A percentile compares a stretch with the other conserved stretches of the same genome.
Conservation (phyloP, 1,140 invertebrate genomes). For the Neotoxoptera formosana region DNA sequence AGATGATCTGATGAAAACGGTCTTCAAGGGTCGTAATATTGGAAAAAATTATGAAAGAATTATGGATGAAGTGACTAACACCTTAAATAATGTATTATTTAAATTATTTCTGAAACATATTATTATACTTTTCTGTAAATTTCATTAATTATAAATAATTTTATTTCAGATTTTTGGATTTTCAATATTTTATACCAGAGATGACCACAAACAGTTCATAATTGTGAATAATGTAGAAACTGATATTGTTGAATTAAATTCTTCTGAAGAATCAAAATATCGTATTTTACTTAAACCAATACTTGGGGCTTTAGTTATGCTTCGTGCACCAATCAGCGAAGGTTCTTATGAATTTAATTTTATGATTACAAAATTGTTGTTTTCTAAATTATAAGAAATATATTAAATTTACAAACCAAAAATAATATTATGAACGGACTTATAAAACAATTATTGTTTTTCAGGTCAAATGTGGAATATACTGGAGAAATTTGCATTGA, state of each 20-base stretch:
- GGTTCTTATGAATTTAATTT: conserved; percentile 19
- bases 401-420: background rate
- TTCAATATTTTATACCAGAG: conserved; percentile 5
- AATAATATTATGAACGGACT: background rate
- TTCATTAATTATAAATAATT: background rate
- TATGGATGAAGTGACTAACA: background rate
- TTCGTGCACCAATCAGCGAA: conserved; percentile 39
- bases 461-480: conserved; percentile 52
- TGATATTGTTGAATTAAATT: background rate
- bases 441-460: background rate
- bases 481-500: background rate
- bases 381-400: background rate
- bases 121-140: background rate
- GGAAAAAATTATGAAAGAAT: conserved; percentile 28
- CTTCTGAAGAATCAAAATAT: conserved; percentile 12
- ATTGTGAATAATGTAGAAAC: conserved; percentile 14
- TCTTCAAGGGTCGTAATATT: background rate
- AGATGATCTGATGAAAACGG: conserved; percentile 42
- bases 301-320: conserved; percentile 32
- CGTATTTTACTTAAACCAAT: conserved; percentile 46
- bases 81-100: conserved; percentile 22
- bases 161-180: conserved; percentile 45
- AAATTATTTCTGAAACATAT: background rate
- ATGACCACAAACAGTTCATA: conserved; percentile 15
- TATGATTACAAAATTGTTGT: background rate